Percentiles rank a stretch among this genome's conserved stretches.
phyloP scores from a whole-genome alignment of 2,888 invertebrate species.

The Cheilosia variabilis region DNA sequence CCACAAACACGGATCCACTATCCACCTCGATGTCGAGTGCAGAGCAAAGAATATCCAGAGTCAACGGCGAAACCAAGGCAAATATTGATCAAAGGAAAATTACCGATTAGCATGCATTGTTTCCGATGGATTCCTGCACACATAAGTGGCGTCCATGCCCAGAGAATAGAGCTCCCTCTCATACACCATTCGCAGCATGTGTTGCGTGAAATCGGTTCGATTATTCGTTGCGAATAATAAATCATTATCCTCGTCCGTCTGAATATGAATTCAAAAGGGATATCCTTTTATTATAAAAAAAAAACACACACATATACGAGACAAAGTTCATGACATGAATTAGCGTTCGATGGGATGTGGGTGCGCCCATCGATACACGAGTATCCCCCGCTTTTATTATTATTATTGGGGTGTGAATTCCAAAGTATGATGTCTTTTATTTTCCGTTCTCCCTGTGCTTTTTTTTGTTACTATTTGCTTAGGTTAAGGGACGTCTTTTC shows the following conservation, averaged over 20 bases:
- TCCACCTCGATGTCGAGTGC: not conserved
- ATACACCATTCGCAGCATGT: not conserved
- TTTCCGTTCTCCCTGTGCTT: not conserved
- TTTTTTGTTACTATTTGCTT: not conserved
- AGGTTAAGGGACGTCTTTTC: not conserved
- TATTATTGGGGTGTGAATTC: not conserved
- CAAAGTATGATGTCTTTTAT: too few species aligned
- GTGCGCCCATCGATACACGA: not conserved
- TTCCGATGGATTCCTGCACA: not conserved
- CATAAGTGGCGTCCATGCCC: not conserved
- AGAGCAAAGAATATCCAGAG: not conserved
- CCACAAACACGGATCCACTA: not conserved
- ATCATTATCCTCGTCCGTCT: not conserved
- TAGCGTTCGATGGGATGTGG: not conserved
- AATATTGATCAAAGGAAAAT: slow-evolving; percentile 1
- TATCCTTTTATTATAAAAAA: not conserved
- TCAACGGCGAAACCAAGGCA: not conserved
- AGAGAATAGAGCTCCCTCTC: not conserved
- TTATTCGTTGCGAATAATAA: not conserved
- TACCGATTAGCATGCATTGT: not conserved
- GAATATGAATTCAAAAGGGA: not conserved
- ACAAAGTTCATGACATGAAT: slow-evolving; percentile 1
- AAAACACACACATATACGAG: not conserved
- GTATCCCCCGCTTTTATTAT: not conserved
- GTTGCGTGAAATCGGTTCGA: not conserved